Evolutionary conservation across 2,797 vertebrate genomes (phyloP).

Genomic region (Coreius guichenoti): DNA sequence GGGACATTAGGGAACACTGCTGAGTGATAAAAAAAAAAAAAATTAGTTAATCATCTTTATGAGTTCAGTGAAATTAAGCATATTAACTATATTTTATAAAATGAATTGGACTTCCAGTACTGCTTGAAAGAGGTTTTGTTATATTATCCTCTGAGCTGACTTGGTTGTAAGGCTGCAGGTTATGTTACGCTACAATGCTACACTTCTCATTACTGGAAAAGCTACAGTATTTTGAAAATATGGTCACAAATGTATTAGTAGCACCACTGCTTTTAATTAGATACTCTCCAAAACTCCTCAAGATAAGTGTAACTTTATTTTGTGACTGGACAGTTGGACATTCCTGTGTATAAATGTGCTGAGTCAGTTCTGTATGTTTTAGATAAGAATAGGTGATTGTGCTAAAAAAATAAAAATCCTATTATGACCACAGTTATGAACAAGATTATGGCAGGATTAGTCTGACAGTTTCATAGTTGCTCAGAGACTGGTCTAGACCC

Average conservation of each 20-base stretch:
- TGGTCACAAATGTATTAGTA: background rate
- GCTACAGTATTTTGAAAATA: background rate
- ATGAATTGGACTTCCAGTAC: background rate
- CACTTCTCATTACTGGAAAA: background rate
- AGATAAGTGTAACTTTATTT: background rate
- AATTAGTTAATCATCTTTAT: background rate
- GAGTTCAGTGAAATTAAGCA: background rate
- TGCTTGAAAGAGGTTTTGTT: background rate
- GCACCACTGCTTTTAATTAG: background rate
- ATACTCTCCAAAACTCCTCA: background rate
- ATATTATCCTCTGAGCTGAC: background rate
- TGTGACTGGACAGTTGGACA: background rate
- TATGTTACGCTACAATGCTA: background rate
- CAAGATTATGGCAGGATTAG: constrained; percentile 18
- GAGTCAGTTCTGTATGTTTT: background rate
- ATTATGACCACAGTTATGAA: constrained; percentile 12
- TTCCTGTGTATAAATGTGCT: background rate
- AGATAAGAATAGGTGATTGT: background rate
- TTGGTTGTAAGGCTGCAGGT: background rate
- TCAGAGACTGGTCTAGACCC: constrained; percentile 44
- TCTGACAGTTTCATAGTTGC: constrained; percentile 25
- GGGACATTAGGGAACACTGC: background rate
- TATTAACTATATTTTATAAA: background rate
- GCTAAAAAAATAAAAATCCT: background rate
- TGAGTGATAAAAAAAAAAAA: background rate